phyloP scores from a whole-genome alignment of 23 tunicate species.

The Ascidia mentula region DNA sequence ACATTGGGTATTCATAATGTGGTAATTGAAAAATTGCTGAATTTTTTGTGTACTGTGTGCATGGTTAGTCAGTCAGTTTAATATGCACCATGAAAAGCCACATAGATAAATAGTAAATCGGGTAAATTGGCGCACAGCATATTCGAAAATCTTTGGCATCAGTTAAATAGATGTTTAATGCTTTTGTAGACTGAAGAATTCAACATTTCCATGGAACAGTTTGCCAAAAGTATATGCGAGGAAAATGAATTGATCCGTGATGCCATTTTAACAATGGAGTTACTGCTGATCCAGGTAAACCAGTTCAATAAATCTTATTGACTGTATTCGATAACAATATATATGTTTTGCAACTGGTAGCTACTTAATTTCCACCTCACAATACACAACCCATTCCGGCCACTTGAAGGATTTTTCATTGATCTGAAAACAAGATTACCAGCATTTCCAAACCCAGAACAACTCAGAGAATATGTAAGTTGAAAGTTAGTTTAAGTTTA shows the following conservation, averaged over 20 bases:
- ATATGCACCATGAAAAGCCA: too few relatives aligned
- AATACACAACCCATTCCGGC: conserved; percentile 84
- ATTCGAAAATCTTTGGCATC: too few relatives aligned
- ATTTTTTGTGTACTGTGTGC: too few relatives aligned
- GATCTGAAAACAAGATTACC: conserved; percentile 80
- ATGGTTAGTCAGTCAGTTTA: too few relatives aligned
- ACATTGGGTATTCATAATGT: too few relatives aligned
- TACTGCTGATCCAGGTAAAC: conserved; percentile 67
- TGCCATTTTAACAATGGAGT: conserved; percentile 73
- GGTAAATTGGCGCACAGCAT: too few relatives aligned
- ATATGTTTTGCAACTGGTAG: conserved; percentile 16
- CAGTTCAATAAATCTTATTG: too few relatives aligned
- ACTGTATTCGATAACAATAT: background rate
- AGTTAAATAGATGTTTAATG: too few relatives aligned
- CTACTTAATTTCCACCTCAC: conserved; percentile 83
- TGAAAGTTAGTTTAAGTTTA: too few relatives aligned
- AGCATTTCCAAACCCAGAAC: conserved; percentile 49
- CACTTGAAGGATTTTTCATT: conserved; percentile 93
- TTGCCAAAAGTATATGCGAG: conserved; percentile 50
- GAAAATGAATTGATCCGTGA: conserved; percentile 60
- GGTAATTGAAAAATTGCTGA: too few relatives aligned
- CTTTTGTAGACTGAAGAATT: conserved; percentile 76
- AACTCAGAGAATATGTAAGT: conserved; percentile 50
- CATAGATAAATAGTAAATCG: too few relatives aligned
- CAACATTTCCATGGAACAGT: conserved; percentile 89